Conservation (phyloP, 2,113 vertebrate genomes). For the Megaceryle torquata region DNA sequence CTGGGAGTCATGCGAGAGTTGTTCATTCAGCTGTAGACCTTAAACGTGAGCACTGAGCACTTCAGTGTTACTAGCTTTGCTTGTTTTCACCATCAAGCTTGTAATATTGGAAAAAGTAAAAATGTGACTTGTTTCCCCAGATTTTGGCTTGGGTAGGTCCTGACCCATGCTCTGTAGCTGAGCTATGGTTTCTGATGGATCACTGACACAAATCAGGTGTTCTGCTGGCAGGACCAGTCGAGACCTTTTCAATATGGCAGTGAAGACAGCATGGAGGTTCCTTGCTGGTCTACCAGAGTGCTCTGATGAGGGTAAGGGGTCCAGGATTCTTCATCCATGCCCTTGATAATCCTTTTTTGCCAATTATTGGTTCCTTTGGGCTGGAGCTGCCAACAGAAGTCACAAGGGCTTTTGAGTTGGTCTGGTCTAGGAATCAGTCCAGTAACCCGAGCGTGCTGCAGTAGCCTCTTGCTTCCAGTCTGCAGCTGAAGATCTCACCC, state of each 20-base stretch:
- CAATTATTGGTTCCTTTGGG: neutral
- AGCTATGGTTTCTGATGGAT: neutral
- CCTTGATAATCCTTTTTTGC: neutral
- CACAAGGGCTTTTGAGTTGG: neutral
- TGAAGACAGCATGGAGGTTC: accelerated
- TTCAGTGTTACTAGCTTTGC: neutral
- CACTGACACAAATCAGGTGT: neutral
- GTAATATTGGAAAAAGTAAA: neutral
- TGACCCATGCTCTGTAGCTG: neutral
- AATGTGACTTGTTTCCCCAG: neutral
- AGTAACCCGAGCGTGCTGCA: neutral
- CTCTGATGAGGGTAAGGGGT: neutral
- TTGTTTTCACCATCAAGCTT: neutral
- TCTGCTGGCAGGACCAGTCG: neutral
- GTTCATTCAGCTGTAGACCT: neutral
- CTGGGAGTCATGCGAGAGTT: neutral
- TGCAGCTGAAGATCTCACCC: neutral
- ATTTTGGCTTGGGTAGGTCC: neutral
- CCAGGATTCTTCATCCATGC: neutral
- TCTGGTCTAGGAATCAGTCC: neutral
- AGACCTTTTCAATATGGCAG: neutral
- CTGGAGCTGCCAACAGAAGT: neutral
- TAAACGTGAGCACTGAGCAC: neutral
- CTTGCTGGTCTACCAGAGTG: neutral
- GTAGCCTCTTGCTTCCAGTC: neutral